phyloP scores from a whole-genome alignment of 2,888 invertebrate species.

The Meteorus cinctellus region DNA sequence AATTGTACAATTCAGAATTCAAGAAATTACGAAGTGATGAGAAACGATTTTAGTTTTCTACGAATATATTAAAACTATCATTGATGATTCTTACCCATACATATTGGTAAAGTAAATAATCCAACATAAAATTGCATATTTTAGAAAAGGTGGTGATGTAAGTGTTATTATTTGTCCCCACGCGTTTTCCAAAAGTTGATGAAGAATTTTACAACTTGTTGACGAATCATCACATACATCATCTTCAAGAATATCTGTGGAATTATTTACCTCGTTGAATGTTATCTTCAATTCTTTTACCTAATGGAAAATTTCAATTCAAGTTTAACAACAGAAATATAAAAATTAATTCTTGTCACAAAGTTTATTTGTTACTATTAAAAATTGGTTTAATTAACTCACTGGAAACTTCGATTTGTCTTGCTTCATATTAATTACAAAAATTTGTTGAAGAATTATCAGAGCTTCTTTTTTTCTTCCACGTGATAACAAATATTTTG shows the following conservation, averaged over 20 bases:
- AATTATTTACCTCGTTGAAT: slow-evolving; percentile 37
- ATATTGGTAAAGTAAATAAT: slow-evolving; percentile 81
- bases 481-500: slow-evolving; percentile 82
- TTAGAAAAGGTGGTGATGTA: slow-evolving; percentile 76
- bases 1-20: neutral
- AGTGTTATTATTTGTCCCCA: slow-evolving; percentile 77
- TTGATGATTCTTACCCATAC: slow-evolving; percentile 76
- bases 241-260: neutral
- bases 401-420: slow-evolving; percentile 76
- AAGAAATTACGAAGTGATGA: too few species aligned
- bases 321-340: neutral
- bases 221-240: slow-evolving; percentile 7
- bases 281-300: slow-evolving; percentile 44
- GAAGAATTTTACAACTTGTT: slow-evolving; percentile 22
- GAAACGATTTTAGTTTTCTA: neutral
- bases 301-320: slow-evolving; percentile 15
- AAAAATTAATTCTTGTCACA: neutral
- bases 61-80: neutral
- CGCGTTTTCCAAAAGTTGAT: slow-evolving; percentile 70
- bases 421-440: slow-evolving; percentile 75
- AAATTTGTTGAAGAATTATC: slow-evolving; percentile 78
- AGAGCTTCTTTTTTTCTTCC: slow-evolving; percentile 78
- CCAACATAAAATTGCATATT: slow-evolving; percentile 76
- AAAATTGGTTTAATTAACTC: slow-evolving; percentile 44
- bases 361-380: neutral